Base-by-base conservation (phyloP, 2,797 vertebrate genomes). In the Ibycter americanus region DNA sequence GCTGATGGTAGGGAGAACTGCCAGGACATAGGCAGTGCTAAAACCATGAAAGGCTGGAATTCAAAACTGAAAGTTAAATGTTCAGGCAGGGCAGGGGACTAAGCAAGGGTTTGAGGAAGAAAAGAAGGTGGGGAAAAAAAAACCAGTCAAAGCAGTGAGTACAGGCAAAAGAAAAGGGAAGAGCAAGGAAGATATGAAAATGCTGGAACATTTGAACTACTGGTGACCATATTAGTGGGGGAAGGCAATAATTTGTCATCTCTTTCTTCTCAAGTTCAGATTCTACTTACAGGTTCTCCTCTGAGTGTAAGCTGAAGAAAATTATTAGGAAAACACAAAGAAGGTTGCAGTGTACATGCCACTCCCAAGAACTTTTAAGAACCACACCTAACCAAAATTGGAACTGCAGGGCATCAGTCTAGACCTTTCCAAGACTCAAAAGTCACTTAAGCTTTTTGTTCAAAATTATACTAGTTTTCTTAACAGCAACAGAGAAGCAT, bases 301-400 rank as follows among this genome's bases (percentile, higher is more conserved):
- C 1, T 7, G 0, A 17, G 1, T n/a, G 25, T 14, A 20, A 0
- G 0, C 31, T 66, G n/a, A 81, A 84, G 29, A n/a, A 80, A 52
- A 29, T 4, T 3, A 3, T 52, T 44, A 79, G 42, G 18, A 94
- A 86, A 91, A 63, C 9, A 26, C 20, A 67, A 47, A 83, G 23
- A 63, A 76, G 4, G 21, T 74, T 83, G 25, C 25, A 20, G 8
- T 16, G 12, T 40, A 78, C 0, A 0, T 23, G 14, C 0, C 18
- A 36, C 12, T 61, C 13, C 23, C 1, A 4, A 87, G 29, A 55
- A 59, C 31, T 74, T 86, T 51, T 15, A 19, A 78, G 74, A 78
- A 11, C 0, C 16, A 63, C 52, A 72, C 36, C 23, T 81, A 83
- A 86, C 7, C 16, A 49, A 68, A 66, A 72, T 6, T 88, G 22